Evolutionary conservation across 2,797 vertebrate genomes (phyloP).

Genomic region (Danio jaintianensis): DNA sequence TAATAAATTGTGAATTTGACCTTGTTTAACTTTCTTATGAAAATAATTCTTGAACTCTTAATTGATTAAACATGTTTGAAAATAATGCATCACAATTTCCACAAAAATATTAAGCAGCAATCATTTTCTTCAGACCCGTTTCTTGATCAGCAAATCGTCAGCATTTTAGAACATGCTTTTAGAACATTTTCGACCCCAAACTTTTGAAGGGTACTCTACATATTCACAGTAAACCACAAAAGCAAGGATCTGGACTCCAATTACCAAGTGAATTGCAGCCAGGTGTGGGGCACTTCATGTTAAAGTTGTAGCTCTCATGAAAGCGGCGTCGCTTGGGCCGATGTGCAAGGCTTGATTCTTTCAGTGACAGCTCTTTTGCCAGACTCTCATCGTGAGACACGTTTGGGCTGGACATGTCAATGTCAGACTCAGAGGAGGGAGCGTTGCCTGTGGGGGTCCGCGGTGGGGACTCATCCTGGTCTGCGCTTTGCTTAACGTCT

Average conservation of each 20-base stretch:
- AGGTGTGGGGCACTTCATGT: conserved; percentile 97
- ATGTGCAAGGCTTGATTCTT: conserved; percentile 94
- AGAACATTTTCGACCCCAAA: neutral
- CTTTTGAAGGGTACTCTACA: neutral
- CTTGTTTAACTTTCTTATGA: too few species aligned
- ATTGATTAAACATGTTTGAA: too few species aligned
- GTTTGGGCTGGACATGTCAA: conserved; percentile 91
- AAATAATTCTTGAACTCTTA: too few species aligned
- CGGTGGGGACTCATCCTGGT: conserved; percentile 93
- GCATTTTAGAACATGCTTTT: neutral
- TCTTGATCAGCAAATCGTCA: neutral
- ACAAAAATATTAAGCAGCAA: too few species aligned
- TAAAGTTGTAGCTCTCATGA: conserved; percentile 99
- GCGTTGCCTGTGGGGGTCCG: conserved; percentile 94
- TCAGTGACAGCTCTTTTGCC: conserved; percentile 94
- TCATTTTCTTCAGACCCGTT: too few species aligned
- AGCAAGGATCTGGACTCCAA: neutral
- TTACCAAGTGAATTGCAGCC: conserved; percentile 96
- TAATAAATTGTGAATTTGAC: too few species aligned
- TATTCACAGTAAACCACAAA: neutral
- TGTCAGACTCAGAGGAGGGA: conserved; percentile 94
- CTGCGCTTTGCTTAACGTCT: conserved; percentile 86
- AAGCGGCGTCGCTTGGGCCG: conserved; percentile 95
- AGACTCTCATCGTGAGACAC: conserved; percentile 93
- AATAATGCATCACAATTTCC: too few species aligned